These are phyloP conservation scores for Hyperoplus immaculatus DNA, from an alignment of 2,797 vertebrate species.

Conservation along the genomic window DNA sequence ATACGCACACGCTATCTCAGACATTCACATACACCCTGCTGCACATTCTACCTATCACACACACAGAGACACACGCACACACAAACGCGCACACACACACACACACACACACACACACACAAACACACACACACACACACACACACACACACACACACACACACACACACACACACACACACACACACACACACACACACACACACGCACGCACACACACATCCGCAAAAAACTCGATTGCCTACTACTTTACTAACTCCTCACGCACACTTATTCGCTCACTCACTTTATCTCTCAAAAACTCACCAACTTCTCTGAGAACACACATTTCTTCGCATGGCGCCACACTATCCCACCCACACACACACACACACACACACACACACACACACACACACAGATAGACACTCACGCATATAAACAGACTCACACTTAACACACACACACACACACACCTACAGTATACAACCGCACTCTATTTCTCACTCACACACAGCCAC, in stretches of 20 bases:
- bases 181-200: not conserved
- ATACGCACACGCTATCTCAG: not conserved
- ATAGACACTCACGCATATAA: slow-evolving; percentile 14
- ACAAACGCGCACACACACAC: not conserved
- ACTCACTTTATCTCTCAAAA: slow-evolving; percentile 1
- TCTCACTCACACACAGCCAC: not conserved
- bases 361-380: slow-evolving; percentile 1
- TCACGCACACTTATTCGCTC: not conserved
- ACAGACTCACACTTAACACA: too few species aligned
- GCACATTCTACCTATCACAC: not conserved
- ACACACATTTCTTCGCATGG: not conserved
- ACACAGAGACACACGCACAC: not conserved
- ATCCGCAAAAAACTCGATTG: not conserved
- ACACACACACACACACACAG: slow-evolving; percentile 24
- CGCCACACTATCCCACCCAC: not conserved
- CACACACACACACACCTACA: slow-evolving; percentile 9
- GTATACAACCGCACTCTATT: too few species aligned
- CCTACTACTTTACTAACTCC: not conserved
- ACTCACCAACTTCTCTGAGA: slow-evolving; percentile 4
- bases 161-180: slow-evolving; percentile 2
- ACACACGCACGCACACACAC: slow-evolving; percentile 1
- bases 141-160: not conserved
- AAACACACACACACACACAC: not conserved
- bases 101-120: not conserved
- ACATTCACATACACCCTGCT: not conserved